These are phyloP conservation scores for Musca vetustissima DNA, from an alignment of 1,140 invertebrate species.

Conservation along the genomic window DNA sequence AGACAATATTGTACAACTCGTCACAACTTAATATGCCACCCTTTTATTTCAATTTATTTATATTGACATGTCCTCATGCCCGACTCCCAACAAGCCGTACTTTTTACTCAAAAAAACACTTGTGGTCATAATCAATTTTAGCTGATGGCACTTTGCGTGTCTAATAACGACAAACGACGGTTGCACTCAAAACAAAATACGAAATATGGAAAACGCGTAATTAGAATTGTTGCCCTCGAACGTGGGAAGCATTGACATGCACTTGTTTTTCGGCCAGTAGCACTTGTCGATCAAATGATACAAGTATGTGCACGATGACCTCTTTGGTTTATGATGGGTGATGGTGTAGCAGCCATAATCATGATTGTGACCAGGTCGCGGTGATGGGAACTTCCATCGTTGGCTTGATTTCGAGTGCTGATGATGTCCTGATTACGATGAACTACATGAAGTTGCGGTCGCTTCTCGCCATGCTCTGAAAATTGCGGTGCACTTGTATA, in stretches of 20 bases:
- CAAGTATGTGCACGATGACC: too few species aligned
- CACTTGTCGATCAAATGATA: constrained; percentile 8
- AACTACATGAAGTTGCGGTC: neutral
- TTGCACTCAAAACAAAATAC: neutral
- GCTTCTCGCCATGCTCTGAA: too few species aligned
- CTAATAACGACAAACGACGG: constrained; percentile 8
- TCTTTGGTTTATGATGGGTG: neutral
- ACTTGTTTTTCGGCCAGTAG: constrained; percentile 13
- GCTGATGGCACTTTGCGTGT: constrained; percentile 21
- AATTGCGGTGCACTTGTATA: neutral
- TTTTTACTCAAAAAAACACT: neutral
- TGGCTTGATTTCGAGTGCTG: too few species aligned
- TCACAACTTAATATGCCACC: neutral
- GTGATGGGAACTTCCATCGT: neutral
- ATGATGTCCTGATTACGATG: constrained; percentile 9
- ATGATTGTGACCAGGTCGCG: neutral
- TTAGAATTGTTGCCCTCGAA: constrained; percentile 7
- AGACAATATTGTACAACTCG: neutral
- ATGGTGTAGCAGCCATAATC: neutral
- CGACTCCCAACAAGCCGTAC: neutral
- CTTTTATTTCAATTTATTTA: neutral
- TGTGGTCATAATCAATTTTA: constrained; percentile 17
- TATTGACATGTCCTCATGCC: neutral
- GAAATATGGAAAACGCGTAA: neutral
- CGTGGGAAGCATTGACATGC: constrained; percentile 3